Evolutionary conservation across 2,797 vertebrate species (phyloP).

Genomic region (Ctenopoma kingsleyae): DNA sequence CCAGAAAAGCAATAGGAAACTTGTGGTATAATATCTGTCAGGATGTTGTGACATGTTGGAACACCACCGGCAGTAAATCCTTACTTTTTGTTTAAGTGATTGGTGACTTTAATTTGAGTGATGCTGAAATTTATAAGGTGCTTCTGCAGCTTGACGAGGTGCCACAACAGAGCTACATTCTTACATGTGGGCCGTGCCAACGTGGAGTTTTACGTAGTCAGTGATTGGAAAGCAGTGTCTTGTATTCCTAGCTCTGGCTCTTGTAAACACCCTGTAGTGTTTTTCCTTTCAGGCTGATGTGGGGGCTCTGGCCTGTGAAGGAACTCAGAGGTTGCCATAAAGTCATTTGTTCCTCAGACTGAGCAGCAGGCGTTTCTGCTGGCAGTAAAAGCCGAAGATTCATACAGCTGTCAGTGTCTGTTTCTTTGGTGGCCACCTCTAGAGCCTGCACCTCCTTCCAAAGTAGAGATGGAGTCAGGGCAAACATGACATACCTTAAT

Average conservation of each 20-base stretch:
- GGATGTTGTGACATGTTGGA: conserved; percentile 64
- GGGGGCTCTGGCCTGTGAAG: conserved; percentile 41
- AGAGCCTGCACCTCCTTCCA: conserved; percentile 24
- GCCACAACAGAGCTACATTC: conserved; percentile 23
- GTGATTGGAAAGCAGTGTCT: conserved; percentile 51
- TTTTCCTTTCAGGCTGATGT: conserved; percentile 50
- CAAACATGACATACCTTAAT: no score
- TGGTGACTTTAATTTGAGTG: conserved; percentile 55
- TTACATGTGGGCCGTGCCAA: conserved; percentile 13
- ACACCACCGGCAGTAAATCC: conserved; percentile 43
- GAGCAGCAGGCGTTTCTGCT: conserved; percentile 53
- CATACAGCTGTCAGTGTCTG: conserved; percentile 62
- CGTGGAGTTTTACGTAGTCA: conserved; percentile 2
- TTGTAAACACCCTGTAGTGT: conserved; percentile 31
- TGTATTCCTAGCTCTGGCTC: conserved; percentile 49
- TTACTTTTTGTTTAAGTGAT: conserved; percentile 53
- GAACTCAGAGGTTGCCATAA: conserved; percentile 47
- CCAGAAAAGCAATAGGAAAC: conserved; percentile 70
- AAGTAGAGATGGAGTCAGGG: conserved; percentile 5
- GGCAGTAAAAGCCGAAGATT: conserved; percentile 58
- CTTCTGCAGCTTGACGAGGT: conserved; percentile 38
- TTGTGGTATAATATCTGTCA: conserved; percentile 55
- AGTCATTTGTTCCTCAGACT: conserved; percentile 64
- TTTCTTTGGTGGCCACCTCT: conserved; percentile 43
- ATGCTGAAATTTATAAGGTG: conserved; percentile 43